Conservation (phyloP, 2,797 vertebrate species). For the Mus caroli region DNA sequence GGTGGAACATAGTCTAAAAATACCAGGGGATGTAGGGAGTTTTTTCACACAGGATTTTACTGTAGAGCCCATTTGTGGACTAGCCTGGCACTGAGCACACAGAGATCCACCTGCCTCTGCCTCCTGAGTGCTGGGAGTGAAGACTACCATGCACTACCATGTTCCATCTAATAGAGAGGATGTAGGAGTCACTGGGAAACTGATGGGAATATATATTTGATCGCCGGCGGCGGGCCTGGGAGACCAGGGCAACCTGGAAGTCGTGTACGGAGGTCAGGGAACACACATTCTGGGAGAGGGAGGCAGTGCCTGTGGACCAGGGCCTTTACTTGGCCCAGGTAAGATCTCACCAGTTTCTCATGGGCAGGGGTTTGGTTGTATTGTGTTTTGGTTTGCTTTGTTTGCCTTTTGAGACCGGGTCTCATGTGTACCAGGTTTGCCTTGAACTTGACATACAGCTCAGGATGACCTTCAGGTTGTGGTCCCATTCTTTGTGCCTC, state of each 20-base stretch:
- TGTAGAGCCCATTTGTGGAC: neutral
- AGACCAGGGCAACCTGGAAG: neutral
- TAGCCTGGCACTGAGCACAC: neutral
- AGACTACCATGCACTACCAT: neutral
- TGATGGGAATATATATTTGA: neutral
- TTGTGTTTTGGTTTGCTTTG: neutral
- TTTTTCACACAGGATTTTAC: neutral
- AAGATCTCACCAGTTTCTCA: neutral
- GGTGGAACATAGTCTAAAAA: neutral
- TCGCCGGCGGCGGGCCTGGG: neutral
- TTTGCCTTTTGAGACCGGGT: neutral
- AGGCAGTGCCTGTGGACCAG: neutral
- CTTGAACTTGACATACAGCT: neutral
- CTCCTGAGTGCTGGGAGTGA: neutral
- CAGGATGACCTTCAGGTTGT: neutral
- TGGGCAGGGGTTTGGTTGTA: neutral
- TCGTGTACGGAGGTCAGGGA: neutral
- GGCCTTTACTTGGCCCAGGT: neutral
- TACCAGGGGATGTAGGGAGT: neutral
- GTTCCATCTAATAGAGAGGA: neutral
- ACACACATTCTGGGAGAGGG: neutral
- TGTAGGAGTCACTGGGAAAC: neutral
- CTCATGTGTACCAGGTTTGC: neutral
- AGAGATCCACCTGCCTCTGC: neutral
- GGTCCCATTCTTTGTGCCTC: neutral